A percentile compares a stretch with the other conserved stretches of the same genome.
Evolutionary conservation across 2,888 invertebrate genomes (phyloP).

Genomic region (Chaetoderma sp.): DNA sequence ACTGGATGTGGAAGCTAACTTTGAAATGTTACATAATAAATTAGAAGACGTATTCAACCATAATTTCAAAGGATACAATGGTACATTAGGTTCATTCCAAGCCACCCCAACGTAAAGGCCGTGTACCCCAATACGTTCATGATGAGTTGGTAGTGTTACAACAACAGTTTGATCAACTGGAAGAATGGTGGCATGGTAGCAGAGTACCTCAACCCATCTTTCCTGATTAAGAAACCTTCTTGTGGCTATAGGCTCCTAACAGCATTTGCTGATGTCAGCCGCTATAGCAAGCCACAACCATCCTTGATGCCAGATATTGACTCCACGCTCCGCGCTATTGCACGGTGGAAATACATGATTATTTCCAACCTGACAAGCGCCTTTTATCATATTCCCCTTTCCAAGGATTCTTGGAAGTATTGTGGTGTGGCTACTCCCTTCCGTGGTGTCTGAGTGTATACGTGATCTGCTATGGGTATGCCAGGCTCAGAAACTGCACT

Average conservation of each 20-base stretch:
- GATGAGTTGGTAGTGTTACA: slow-evolving; percentile 36
- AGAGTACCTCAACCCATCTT: slow-evolving; percentile 46
- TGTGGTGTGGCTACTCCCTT: slow-evolving; percentile 40
- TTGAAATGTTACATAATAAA: slow-evolving; percentile 11
- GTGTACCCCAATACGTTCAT: slow-evolving; percentile 38
- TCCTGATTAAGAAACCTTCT: slow-evolving; percentile 38
- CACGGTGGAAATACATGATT: slow-evolving; percentile 28
- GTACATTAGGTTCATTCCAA: slow-evolving; percentile 36
- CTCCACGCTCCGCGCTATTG: slow-evolving; percentile 14
- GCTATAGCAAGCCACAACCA: slow-evolving; percentile 43
- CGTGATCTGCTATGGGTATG: slow-evolving; percentile 36
- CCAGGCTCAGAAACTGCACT: slow-evolving; percentile 34
- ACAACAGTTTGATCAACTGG: slow-evolving; percentile 40
- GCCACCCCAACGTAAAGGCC: slow-evolving; percentile 43
- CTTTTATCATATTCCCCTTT: slow-evolving; percentile 41
- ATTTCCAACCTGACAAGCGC: slow-evolving; percentile 24
- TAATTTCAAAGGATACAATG: slow-evolving; percentile 35
- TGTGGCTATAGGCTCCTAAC: slow-evolving; percentile 41
- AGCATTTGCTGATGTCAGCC: slow-evolving; percentile 37
- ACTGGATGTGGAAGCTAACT: slow-evolving; percentile 1
- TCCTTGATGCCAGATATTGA: slow-evolving; percentile 33
- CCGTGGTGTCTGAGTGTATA: slow-evolving; percentile 30
- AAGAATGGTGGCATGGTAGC: slow-evolving; percentile 33
- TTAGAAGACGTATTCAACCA: slow-evolving; percentile 37
- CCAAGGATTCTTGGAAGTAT: slow-evolving; percentile 31